These are phyloP conservation scores for Hydrotaea diabolus DNA, from an alignment of 2,888 invertebrate species.

Conservation along the genomic window DNA sequence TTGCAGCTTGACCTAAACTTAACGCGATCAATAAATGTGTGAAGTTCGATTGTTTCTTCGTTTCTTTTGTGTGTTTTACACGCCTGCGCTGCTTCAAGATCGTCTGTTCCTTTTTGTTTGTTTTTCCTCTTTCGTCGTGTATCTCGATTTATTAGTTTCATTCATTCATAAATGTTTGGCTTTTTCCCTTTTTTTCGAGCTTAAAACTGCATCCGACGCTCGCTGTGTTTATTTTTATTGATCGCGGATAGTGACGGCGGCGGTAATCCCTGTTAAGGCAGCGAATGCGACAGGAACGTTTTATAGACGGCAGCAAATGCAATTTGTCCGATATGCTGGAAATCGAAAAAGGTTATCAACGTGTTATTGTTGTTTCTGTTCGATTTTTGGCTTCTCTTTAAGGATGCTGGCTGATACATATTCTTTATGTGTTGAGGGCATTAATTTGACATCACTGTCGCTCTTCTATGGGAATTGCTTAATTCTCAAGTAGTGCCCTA, in stretches of 20 bases:
- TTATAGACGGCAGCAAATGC: conserved; percentile 48
- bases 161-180: conserved; percentile 66
- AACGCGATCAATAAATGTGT: conserved; percentile 64
- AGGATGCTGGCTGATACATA: conserved; percentile 35
- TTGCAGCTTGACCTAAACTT: conserved; percentile 55
- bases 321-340: conserved; percentile 65
- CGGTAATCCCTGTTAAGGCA: conserved; percentile 41
- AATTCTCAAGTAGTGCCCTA: conserved; percentile 29
- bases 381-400: background rate
- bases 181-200: no score
- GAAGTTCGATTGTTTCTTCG: conserved; percentile 64
- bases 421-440: conserved; percentile 61
- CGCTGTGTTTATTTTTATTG: conserved; percentile 23
- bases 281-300: background rate
- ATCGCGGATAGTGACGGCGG: conserved; percentile 11
- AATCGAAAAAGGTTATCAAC: conserved; percentile 63
- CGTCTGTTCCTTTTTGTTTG: conserved; percentile 24
- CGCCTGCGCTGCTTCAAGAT: conserved; percentile 53
- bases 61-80: conserved; percentile 53
- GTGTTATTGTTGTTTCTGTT: conserved; percentile 42
- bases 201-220: background rate
- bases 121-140: conserved; percentile 19
- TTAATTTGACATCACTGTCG: conserved; percentile 66
- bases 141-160: conserved; percentile 43
- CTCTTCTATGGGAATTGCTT: conserved; percentile 62